phyloP scores from a whole-genome alignment of 2,113 vertebrate species.

The Peromyscus polionotus region DNA sequence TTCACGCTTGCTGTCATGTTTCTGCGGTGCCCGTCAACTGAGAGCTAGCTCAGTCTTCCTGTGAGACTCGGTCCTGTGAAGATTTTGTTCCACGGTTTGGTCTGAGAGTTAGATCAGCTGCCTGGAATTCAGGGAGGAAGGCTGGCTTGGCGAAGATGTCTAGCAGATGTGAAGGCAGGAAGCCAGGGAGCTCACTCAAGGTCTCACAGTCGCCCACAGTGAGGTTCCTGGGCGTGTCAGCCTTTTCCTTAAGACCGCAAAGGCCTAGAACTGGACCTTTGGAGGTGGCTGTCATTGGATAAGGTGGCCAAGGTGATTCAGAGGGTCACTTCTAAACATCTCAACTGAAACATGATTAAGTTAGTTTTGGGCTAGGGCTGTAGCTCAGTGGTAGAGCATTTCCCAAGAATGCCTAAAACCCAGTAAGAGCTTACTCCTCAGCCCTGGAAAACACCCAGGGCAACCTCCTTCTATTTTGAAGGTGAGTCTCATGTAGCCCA shows the following conservation, averaged over 20 bases:
- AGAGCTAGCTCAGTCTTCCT: background rate
- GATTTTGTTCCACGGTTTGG: background rate
- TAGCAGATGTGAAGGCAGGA: background rate
- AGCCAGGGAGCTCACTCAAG: background rate
- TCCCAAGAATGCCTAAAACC: background rate
- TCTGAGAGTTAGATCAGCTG: background rate
- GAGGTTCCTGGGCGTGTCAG: background rate
- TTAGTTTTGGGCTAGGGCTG: background rate
- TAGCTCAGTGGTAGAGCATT: background rate
- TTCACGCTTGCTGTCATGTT: background rate
- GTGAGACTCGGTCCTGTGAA: background rate
- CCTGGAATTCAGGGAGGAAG: background rate
- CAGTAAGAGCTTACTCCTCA: background rate
- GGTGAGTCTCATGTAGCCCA: background rate
- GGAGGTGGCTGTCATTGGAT: background rate
- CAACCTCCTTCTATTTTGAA: background rate
- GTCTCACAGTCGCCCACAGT: fast-evolving
- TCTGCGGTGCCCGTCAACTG: background rate
- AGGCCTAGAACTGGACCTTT: too few species aligned
- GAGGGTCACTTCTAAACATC: background rate
- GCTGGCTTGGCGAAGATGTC: background rate
- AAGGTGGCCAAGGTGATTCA: background rate
- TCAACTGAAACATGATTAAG: background rate
- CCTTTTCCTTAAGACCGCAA: background rate
- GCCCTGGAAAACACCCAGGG: background rate